A percentile compares a stretch with the other conserved stretches of the same genome.
These are phyloP conservation scores for Zosterops hypoxanthus DNA, from an alignment of 2,113 vertebrate species.

Conservation along the genomic window DNA sequence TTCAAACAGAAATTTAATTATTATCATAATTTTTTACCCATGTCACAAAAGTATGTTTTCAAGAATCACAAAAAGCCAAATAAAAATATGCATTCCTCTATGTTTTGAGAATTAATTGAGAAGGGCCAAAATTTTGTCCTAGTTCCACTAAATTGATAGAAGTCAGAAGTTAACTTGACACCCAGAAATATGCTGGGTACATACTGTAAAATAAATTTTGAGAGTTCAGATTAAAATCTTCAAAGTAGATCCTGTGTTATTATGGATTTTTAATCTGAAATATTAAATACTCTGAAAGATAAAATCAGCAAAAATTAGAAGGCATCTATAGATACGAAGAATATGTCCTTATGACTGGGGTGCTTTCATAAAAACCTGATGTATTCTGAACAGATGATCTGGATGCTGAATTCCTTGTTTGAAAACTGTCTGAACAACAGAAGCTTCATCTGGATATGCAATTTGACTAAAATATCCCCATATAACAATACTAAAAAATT, in stretches of 20 bases:
- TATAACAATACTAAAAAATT: not conserved
- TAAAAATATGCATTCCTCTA: not conserved
- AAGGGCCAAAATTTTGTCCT: not conserved
- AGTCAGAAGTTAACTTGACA: not conserved
- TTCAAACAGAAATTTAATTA: not conserved
- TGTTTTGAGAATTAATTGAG: not conserved
- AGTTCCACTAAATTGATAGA: not conserved
- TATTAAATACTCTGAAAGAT: not conserved
- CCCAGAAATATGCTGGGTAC: not conserved
- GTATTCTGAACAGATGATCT: not conserved
- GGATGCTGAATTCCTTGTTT: not conserved
- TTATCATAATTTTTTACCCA: not conserved
- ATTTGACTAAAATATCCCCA: not conserved
- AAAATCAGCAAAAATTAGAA: not conserved
- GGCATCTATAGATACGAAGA: not conserved
- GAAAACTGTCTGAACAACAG: not conserved
- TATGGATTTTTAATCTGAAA: not conserved
- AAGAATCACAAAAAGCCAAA: not conserved
- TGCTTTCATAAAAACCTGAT: not conserved
- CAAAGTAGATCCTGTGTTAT: not conserved
- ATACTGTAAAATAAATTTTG: not conserved
- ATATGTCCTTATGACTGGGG: not conserved
- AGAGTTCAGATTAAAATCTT: not conserved
- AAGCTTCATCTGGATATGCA: not conserved
- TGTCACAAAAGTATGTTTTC: not conserved